Conservation (phyloP, 2,113 vertebrate species). For the Athene noctua region DNA sequence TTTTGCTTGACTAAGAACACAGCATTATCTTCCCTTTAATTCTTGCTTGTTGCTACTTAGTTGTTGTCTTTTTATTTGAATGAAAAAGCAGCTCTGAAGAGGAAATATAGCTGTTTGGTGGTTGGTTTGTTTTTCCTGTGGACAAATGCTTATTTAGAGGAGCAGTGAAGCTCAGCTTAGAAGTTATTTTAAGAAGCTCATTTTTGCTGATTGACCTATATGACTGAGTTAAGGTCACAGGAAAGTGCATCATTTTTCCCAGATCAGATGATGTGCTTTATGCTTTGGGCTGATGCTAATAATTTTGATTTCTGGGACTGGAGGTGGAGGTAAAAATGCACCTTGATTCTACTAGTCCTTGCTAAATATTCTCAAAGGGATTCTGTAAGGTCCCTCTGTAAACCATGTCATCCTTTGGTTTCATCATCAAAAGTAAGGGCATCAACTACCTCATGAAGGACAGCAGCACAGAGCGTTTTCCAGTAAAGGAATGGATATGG, state of each 20-base stretch:
- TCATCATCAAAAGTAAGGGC: not conserved
- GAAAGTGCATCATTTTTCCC: not conserved
- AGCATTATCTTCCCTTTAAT: not conserved
- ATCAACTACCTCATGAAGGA: not conserved
- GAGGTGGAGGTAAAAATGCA: not conserved
- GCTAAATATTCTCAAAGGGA: constrained; percentile 8
- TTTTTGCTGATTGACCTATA: constrained; percentile 24
- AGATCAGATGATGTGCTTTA: not conserved
- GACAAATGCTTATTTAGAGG: not conserved
- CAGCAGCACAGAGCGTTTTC: not conserved
- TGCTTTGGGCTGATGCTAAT: constrained; percentile 14
- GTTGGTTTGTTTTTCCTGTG: not conserved
- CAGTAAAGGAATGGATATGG: not conserved
- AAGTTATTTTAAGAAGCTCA: constrained; percentile 27
- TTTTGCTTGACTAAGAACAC: not conserved
- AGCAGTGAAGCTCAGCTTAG: not conserved
- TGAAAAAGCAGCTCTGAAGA: not conserved
- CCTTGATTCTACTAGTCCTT: not conserved
- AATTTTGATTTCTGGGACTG: constrained; percentile 7
- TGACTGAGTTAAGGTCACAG: constrained; percentile 18
- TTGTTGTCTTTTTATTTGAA: not conserved
- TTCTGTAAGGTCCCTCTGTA: not conserved
- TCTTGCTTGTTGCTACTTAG: not conserved
- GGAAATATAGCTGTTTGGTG: not conserved
- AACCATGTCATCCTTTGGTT: not conserved